Conservation (phyloP, 2,888 invertebrate species). For the Pseudococcus longispinus region DNA sequence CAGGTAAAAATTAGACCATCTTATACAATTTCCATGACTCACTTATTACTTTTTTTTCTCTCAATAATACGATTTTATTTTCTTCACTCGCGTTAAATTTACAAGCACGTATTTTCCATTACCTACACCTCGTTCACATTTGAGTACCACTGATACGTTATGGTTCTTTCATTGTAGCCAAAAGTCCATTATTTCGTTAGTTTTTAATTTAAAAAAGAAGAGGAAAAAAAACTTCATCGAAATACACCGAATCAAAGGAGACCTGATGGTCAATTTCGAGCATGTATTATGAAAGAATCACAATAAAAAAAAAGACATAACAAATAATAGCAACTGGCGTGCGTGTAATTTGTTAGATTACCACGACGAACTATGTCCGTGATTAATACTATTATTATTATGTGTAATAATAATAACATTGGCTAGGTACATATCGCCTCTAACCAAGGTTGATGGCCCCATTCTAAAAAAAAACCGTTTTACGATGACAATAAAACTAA, state of each 20-base stretch:
- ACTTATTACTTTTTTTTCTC: neutral
- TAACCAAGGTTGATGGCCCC: slow-evolving; percentile 38
- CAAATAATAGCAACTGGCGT: slow-evolving; percentile 45
- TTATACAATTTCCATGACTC: neutral
- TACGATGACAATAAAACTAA: slow-evolving; percentile 42
- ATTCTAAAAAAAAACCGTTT: slow-evolving; percentile 21
- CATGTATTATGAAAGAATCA: slow-evolving; percentile 38
- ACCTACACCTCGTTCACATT: neutral
- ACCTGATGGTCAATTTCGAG: slow-evolving; percentile 29
- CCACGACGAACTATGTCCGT: slow-evolving; percentile 30
- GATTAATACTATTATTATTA: slow-evolving; percentile 48
- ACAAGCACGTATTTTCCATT: neutral
- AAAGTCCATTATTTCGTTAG: slow-evolving; percentile 22
- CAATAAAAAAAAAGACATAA: neutral
- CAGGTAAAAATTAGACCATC: neutral
- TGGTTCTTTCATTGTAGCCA: neutral
- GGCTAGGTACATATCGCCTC: slow-evolving; percentile 20
- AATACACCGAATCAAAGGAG: neutral
- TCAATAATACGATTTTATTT: neutral
- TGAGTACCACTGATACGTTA: slow-evolving; percentile 29
- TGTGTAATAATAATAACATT: slow-evolving; percentile 35
- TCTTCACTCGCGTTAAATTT: neutral
- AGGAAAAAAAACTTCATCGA: neutral
- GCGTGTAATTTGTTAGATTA: slow-evolving; percentile 47
- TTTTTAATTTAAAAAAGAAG: slow-evolving; percentile 31